Conservation (phyloP, 1,140 invertebrate genomes). For the Zaprionus ghesquierei region DNA sequence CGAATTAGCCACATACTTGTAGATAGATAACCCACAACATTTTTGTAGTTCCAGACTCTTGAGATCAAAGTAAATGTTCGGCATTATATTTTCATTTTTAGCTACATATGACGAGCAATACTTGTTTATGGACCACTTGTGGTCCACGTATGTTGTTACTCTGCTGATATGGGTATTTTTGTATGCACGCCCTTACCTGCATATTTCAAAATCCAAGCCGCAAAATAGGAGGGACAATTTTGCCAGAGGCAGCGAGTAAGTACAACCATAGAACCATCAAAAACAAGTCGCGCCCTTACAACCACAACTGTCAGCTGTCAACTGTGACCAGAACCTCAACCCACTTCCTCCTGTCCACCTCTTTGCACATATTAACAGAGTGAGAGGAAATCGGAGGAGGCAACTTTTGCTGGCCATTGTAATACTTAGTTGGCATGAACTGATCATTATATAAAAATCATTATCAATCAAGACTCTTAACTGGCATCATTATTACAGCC, state of each 20-base stretch:
- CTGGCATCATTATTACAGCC: constrained; percentile 20
- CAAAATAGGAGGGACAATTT: not conserved
- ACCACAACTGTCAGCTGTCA: not conserved
- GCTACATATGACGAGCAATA: not conserved
- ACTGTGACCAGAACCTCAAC: too few species aligned
- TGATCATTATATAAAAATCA: not conserved
- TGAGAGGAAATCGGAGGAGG: not conserved
- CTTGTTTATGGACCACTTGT: not conserved
- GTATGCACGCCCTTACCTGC: not conserved
- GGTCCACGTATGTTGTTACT: not conserved
- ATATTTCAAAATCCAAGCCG: not conserved
- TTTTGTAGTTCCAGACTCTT: not conserved
- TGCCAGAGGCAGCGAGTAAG: constrained; percentile 23
- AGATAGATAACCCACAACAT: not conserved
- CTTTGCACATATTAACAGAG: not conserved
- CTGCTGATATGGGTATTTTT: not conserved
- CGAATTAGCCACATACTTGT: too few species aligned
- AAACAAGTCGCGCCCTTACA: not conserved
- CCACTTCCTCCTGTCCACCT: too few species aligned
- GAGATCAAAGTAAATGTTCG: not conserved
- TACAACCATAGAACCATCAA: not conserved
- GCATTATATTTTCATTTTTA: not conserved
- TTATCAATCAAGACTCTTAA: not conserved
- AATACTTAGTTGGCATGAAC: constrained; percentile 1
- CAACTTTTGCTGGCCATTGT: not conserved